Conservation (phyloP, 2,113 vertebrate genomes). For the Oryzias celebensis region DNA sequence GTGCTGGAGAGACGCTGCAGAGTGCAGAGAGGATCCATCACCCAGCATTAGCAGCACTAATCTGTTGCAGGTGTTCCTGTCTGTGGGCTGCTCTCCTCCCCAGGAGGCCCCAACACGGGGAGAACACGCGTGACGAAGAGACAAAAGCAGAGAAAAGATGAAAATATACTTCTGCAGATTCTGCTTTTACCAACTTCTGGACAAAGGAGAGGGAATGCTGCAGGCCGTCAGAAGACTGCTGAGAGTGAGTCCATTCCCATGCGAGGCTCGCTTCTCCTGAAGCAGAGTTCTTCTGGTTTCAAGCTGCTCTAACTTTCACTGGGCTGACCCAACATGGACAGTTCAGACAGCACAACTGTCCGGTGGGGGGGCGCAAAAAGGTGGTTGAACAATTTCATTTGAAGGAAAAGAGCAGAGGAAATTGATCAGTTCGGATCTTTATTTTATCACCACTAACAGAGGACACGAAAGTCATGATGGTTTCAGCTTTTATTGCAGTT, state of each 20-base stretch:
- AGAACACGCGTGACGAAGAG: slow-evolving; percentile 34
- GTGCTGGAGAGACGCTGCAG: slow-evolving; percentile 57
- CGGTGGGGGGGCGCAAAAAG: no score
- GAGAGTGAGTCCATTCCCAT: background rate
- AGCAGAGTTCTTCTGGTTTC: slow-evolving; percentile 7
- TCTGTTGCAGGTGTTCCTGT: slow-evolving; percentile 84
- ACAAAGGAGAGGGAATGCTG: slow-evolving; percentile 27
- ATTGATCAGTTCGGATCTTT: no score
- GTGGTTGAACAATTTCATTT: no score
- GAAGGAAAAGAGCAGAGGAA: no score
- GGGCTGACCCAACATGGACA: slow-evolving; percentile 30
- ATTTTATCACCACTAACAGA: no score
- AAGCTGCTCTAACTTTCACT: background rate
- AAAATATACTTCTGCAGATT: slow-evolving; percentile 8
- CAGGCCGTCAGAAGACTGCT: slow-evolving; percentile 7
- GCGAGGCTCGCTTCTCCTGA: background rate
- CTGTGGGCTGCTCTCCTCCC: slow-evolving; percentile 62
- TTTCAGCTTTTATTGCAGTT: no score
- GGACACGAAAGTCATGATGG: no score
- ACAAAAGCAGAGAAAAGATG: slow-evolving; percentile 19
- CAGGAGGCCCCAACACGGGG: slow-evolving; percentile 66
- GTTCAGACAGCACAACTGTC: slow-evolving; percentile 41
- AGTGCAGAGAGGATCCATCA: slow-evolving; percentile 80
- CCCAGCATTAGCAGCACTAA: slow-evolving; percentile 78
- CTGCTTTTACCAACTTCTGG: background rate